A percentile compares a stretch with the other conserved stretches of the same genome.
Evolutionary conservation across 2,888 invertebrate genomes (phyloP).

Genomic region (Melinaea marsaeus): DNA sequence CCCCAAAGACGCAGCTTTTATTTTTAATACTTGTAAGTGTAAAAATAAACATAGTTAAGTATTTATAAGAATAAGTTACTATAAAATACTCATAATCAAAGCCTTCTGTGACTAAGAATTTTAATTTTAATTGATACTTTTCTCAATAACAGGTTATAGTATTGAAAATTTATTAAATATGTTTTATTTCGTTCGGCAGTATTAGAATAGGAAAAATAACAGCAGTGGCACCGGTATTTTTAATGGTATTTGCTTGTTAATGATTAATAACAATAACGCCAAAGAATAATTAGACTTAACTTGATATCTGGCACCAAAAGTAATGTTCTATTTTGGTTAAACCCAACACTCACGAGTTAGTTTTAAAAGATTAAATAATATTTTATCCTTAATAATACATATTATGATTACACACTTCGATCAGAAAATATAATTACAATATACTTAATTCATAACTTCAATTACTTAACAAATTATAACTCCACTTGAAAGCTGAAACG

Average conservation of each 20-base stretch:
- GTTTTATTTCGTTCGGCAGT: background rate
- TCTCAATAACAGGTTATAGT: background rate
- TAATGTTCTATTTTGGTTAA: background rate
- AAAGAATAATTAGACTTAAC: constrained; percentile 26
- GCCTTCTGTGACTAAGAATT: constrained; percentile 35
- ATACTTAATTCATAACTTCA: no score
- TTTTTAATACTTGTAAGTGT: constrained; percentile 65
- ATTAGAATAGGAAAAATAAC: background rate
- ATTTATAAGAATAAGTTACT: constrained; percentile 48
- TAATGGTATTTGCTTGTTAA: background rate
- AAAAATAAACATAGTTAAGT: constrained; percentile 50
- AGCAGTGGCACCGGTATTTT: background rate
- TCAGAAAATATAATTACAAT: no score
- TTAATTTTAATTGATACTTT: constrained; percentile 10
- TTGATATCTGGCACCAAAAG: constrained; percentile 15
- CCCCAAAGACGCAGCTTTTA: constrained; percentile 74
- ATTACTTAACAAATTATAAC: no score
- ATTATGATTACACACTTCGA: no score
- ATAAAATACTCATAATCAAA: constrained; percentile 30
- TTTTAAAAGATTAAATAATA: no score
- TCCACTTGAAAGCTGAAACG: background rate
- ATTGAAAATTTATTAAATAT: background rate
- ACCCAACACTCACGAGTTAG: no score
- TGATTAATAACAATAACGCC: constrained; percentile 19
- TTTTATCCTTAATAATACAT: no score